Percentiles rank a stretch among this genome's conserved stretches.
phyloP scores from a whole-genome alignment of 2,113 vertebrate genomes.

The Mystacornis crossleyi region DNA sequence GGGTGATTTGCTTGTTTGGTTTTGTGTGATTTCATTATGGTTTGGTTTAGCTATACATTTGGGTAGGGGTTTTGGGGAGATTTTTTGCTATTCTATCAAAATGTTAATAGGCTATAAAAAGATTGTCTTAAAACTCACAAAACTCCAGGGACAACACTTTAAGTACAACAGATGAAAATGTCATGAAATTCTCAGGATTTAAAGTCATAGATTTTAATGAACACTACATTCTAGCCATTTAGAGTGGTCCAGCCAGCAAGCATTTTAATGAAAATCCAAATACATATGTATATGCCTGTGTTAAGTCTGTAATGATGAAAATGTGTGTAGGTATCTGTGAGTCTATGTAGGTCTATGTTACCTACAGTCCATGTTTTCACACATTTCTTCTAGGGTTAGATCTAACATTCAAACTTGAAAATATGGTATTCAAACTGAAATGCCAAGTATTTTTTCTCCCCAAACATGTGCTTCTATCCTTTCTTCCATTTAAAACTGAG shows the following conservation, averaged over 20 bases:
- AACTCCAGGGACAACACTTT: neutral
- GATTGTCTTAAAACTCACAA: neutral
- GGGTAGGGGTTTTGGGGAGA: neutral
- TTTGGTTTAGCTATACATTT: neutral
- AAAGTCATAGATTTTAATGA: neutral
- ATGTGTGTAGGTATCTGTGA: neutral
- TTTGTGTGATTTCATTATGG: neutral
- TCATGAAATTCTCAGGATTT: neutral
- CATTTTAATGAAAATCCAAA: neutral
- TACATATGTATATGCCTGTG: accelerated
- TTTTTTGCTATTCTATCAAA: neutral
- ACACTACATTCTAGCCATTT: neutral
- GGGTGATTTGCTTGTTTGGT: neutral
- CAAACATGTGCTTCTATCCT: neutral
- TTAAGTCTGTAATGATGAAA: neutral
- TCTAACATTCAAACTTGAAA: neutral
- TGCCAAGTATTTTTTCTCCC: neutral
- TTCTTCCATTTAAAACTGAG: neutral
- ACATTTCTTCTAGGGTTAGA: neutral
- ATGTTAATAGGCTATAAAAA: neutral
- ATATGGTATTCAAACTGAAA: neutral
- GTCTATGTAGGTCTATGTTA: neutral
- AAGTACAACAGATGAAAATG: neutral
- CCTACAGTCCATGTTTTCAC: neutral
- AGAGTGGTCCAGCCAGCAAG: neutral